Conservation (phyloP, 2,113 vertebrate genomes). For the Prolemur simus region DNA sequence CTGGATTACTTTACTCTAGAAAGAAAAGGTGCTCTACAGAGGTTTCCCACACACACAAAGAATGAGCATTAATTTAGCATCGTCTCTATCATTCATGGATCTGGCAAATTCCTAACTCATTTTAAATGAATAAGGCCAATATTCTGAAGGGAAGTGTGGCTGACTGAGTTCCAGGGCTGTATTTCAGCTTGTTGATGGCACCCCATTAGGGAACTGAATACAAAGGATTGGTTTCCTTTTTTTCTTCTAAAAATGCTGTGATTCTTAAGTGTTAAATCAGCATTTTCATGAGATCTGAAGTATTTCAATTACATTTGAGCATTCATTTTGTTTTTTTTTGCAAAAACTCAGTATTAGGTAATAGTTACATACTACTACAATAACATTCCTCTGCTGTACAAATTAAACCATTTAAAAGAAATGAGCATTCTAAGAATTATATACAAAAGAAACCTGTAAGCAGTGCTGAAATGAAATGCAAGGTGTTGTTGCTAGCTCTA, state of each 20-base stretch:
- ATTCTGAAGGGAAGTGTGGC: conserved; percentile 60
- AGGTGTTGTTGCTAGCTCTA: conserved; percentile 85
- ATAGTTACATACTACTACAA: conserved; percentile 92
- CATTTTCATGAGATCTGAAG: conserved; percentile 86
- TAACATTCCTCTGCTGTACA: conserved; percentile 96
- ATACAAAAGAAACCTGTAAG: conserved; percentile 92
- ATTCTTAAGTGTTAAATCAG: conserved; percentile 85
- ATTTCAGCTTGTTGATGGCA: conserved; percentile 74
- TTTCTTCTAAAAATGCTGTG: conserved; percentile 84
- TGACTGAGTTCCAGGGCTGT: conserved; percentile 78
- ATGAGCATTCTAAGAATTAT: conserved; percentile 93
- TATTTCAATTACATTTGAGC: conserved; percentile 87
- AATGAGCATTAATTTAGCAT: conserved; percentile 73
- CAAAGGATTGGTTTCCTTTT: conserved; percentile 74
- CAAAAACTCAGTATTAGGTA: conserved; percentile 89
- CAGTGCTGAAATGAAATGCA: conserved; percentile 90
- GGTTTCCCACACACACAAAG: conserved; percentile 44
- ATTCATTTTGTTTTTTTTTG: conserved; percentile 87
- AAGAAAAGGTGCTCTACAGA: conserved; percentile 71
- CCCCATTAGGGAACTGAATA: conserved; percentile 82
- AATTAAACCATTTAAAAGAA: conserved; percentile 94
- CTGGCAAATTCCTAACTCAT: conserved; percentile 71
- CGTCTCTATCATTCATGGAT: conserved; percentile 68
- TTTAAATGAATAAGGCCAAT: conserved; percentile 79
- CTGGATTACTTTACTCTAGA: conserved; percentile 75